A percentile compares a stretch with the other conserved stretches of the same genome.
phyloP scores from a whole-genome alignment of 2,797 vertebrate genomes.

The Chelon auratus region DNA sequence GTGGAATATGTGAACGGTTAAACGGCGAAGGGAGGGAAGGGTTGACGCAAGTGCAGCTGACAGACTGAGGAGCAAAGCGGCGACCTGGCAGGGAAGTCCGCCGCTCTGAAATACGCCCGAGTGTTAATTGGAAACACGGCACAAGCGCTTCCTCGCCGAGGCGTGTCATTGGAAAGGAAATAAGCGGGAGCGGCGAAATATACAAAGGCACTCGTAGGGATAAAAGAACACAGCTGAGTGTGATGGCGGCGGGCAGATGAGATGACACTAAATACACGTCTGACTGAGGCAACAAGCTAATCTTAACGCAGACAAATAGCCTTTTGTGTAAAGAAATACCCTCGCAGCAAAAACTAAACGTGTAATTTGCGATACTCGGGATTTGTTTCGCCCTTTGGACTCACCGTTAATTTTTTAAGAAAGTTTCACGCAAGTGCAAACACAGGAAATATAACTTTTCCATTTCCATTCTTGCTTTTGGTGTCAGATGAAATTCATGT shows the following conservation, averaged over 20 bases:
- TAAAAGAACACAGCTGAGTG: constrained; percentile 40
- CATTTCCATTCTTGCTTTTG: not conserved
- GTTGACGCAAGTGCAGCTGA: constrained; percentile 46
- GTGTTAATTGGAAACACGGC: constrained; percentile 79
- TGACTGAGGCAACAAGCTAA: constrained; percentile 32
- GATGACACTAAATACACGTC: constrained; percentile 53
- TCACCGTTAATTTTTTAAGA: not conserved
- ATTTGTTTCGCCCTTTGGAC: constrained; percentile 13
- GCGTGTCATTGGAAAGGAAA: constrained; percentile 75
- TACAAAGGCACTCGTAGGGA: constrained; percentile 65
- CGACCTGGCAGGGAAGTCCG: constrained; percentile 33
- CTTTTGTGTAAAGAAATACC: constrained; percentile 33
- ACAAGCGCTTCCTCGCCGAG: constrained; percentile 67
- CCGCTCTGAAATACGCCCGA: constrained; percentile 59
- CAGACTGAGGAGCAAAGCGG: constrained; percentile 39
- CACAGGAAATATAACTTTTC: not conserved
- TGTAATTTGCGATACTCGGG: not conserved
- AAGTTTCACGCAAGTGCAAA: constrained; percentile 18
- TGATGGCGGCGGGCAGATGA: constrained; percentile 54
- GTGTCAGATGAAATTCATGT: constrained; percentile 9
- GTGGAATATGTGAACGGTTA: constrained; percentile 59
- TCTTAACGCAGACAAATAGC: constrained; percentile 54
- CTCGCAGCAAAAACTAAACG: not conserved
- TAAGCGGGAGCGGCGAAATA: constrained; percentile 64
- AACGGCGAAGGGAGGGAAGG: constrained; percentile 11